Percentiles rank a stretch among this genome's conserved stretches.
These are phyloP conservation scores for Sminthurinus aureus DNA, from an alignment of 2,888 invertebrate species.

Conservation along the genomic window DNA sequence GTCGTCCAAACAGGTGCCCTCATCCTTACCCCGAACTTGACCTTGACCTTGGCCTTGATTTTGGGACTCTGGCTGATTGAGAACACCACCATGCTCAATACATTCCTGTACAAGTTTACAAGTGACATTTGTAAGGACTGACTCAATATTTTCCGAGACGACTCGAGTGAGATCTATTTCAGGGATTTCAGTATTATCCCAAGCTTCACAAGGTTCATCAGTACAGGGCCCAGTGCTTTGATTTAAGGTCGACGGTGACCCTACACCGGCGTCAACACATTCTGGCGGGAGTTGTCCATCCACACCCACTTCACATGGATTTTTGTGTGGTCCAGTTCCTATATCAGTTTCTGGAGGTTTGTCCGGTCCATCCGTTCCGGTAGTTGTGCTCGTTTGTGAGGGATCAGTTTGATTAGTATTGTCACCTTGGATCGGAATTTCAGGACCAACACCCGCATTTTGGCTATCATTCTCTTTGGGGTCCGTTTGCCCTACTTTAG, in stretches of 20 bases:
- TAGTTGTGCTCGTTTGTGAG: background rate
- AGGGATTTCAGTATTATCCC: conserved; percentile 12
- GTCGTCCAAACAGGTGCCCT: too few relatives aligned
- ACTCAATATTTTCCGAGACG: conserved; percentile 15
- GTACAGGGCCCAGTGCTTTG: background rate
- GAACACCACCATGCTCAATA: background rate
- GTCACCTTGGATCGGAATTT: background rate
- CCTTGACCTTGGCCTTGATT: too few relatives aligned
- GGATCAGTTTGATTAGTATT: background rate
- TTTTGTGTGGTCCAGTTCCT: background rate
- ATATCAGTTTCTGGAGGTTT: background rate
- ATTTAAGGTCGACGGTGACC: background rate
- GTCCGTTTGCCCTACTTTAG: background rate
- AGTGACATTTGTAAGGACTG: conserved; percentile 3
- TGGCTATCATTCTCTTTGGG: background rate
- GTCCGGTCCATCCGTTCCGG: background rate
- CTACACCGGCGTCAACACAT: background rate
- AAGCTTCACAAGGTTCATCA: background rate
- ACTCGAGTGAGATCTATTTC: conserved; percentile 4
- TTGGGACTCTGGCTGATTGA: background rate
- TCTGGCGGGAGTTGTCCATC: background rate
- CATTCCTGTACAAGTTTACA: conserved; percentile 15
- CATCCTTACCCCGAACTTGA: too few relatives aligned
- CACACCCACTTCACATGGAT: background rate
- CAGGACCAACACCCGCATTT: background rate